Base-by-base conservation (phyloP, 2,888 invertebrate species). In the Agrilus cyanescens region DNA sequence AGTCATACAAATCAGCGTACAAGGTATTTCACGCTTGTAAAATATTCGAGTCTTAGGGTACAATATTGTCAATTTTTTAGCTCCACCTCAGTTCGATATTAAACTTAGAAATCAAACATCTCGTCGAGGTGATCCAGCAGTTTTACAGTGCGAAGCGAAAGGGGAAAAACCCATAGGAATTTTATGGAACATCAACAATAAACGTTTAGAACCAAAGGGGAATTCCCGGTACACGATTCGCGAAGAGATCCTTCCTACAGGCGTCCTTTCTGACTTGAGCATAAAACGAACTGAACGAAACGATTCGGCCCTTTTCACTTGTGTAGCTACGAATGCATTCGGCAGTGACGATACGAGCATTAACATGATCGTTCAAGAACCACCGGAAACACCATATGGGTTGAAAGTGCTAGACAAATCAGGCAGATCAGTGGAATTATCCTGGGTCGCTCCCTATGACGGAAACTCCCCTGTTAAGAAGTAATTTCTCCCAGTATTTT, bases 141-240 rank as follows among this genome's bases (percentile, higher is more conserved):
- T 91, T 7, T 65, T 93, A 46, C 88, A 89, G 59, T 93, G 93
- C 65, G 88, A 89, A 69, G 90, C 91, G 29, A 88, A 88, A 65
- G 91, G 93, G 52, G 93, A 93, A 66, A 89, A 89, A 74, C 93
- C 93, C 29, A 91, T 93, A 64, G 90, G 90, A 53, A 90, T 93
- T 50, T 74, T 89, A 49, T 93, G 93, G 91, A 90, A 89, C 70
- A 90, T 90, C 80, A 89, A 91, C 69, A 89, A 88, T 69, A 89
- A 88, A 68, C 80, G 90, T 20, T 71, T 91, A 51, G 91, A 93
- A 66, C 84, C 89, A 40, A 89, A 90, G 68, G 89, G 90, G 58
- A 89, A 91, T 62, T 85, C 85, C 39, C 80, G 86, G 38, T 86
- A 85, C 66, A 86, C 86, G 8, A 85, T 86, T 50, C 74, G 86